A percentile compares a stretch with the other conserved stretches of the same genome.
Evolutionary conservation across 2,113 vertebrate species (phyloP).

Genomic region (Elanoides forficatus): DNA sequence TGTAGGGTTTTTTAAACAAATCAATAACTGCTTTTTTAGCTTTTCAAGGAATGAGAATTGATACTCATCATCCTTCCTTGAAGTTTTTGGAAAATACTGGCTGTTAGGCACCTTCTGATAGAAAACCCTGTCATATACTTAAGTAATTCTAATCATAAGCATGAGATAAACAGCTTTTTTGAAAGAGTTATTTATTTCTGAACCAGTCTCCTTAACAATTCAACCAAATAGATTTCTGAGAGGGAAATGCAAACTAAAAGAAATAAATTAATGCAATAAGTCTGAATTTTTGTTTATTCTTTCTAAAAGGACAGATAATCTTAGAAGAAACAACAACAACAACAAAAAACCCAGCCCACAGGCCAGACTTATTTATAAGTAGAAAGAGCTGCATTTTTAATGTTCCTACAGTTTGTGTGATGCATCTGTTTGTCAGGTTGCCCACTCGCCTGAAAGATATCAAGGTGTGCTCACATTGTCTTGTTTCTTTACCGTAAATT

Average conservation of each 20-base stretch:
- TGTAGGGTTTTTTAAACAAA: neutral
- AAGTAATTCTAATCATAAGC: neutral
- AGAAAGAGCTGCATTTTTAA: neutral
- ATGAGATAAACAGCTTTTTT: neutral
- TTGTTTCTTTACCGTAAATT: neutral
- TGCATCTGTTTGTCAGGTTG: neutral
- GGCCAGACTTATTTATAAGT: neutral
- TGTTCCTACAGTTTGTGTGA: neutral
- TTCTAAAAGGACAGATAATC: neutral
- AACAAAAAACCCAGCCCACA: too few species aligned
- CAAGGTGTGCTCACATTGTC: neutral
- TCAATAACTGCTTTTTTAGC: neutral
- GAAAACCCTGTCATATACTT: neutral
- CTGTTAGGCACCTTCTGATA: neutral
- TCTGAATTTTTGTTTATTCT: neutral
- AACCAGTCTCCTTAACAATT: neutral
- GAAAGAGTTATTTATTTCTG: neutral
- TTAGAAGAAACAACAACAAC: neutral
- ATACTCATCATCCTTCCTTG: neutral
- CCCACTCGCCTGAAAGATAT: neutral
- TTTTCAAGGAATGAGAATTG: neutral
- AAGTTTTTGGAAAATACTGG: neutral
- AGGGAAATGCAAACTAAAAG: neutral
- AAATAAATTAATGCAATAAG: neutral
- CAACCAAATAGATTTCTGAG: neutral